Conservation (phyloP, 2,113 vertebrate genomes). For the Gulo gulo region DNA sequence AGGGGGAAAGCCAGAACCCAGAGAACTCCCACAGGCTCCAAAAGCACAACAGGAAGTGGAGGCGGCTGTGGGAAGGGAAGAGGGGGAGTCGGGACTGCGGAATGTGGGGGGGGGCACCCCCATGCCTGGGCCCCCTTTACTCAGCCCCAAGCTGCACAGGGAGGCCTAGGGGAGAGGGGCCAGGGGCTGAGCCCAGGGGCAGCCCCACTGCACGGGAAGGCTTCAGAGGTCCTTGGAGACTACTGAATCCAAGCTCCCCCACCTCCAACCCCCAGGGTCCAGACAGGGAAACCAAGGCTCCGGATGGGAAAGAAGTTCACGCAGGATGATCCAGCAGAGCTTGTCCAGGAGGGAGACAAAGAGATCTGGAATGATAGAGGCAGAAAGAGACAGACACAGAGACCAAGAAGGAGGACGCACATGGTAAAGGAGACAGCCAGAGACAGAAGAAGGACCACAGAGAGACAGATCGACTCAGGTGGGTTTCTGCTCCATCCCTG, state of each 20-base stretch:
- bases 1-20: conserved; percentile 39
- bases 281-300: conserved; percentile 41
- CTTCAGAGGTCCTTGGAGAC: neutral
- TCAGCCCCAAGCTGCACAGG: neutral
- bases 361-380: neutral
- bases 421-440: neutral
- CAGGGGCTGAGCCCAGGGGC: neutral
- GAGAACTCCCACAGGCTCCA: conserved; percentile 50
- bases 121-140: conserved; percentile 4
- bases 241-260: neutral
- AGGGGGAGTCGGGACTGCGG: conserved; percentile 44
- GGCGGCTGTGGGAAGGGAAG: conserved; percentile 68
- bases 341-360: neutral
- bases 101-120: conserved; percentile 63
- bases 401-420: neutral
- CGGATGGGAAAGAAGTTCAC: neutral
- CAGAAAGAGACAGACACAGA: neutral
- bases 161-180: conserved; percentile 32
- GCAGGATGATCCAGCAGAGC: neutral
- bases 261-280: neutral
- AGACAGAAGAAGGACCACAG: neutral
- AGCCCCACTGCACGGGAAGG: neutral
- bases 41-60: conserved; percentile 57
- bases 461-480: rapidly evolving
- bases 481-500: neutral